Conservation (phyloP, 2,797 vertebrate genomes). For the Scyliorhinus canicula region DNA sequence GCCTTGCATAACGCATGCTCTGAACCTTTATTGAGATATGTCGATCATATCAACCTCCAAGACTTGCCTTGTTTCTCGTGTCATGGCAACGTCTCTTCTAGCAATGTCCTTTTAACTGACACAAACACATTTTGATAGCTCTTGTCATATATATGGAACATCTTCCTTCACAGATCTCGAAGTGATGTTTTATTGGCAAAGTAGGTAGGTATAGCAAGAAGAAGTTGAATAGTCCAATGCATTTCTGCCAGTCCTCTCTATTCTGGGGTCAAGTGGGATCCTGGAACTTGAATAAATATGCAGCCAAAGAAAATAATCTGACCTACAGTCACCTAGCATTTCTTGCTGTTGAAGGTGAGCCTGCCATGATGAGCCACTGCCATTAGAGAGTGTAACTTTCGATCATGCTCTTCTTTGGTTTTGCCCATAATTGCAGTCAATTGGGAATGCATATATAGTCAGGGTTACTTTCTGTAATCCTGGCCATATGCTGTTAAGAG, state of each 20-base stretch:
- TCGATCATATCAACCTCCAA: not conserved
- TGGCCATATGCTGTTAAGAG: not conserved
- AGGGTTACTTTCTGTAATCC: not conserved
- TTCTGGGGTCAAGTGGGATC: not conserved
- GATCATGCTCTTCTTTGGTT: not conserved
- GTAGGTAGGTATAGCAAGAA: not conserved
- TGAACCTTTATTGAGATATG: not conserved
- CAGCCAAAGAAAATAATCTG: not conserved
- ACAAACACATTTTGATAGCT: not conserved
- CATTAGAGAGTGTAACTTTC: not conserved
- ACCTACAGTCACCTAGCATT: not conserved
- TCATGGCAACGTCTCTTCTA: not conserved
- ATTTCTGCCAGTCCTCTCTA: not conserved
- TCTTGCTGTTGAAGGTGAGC: not conserved
- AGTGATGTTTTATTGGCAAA: not conserved
- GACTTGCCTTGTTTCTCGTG: not conserved
- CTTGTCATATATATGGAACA: not conserved
- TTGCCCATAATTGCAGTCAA: not conserved
- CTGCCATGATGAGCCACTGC: not conserved
- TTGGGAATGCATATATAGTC: not conserved
- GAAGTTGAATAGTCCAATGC: too few species aligned
- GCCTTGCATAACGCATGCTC: too few species aligned
- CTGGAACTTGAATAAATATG: too few species aligned
- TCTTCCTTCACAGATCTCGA: not conserved
- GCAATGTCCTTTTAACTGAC: not conserved